Evolutionary conservation across 2,113 vertebrate genomes (phyloP).

Genomic region (Cyanocitta stelleri): DNA sequence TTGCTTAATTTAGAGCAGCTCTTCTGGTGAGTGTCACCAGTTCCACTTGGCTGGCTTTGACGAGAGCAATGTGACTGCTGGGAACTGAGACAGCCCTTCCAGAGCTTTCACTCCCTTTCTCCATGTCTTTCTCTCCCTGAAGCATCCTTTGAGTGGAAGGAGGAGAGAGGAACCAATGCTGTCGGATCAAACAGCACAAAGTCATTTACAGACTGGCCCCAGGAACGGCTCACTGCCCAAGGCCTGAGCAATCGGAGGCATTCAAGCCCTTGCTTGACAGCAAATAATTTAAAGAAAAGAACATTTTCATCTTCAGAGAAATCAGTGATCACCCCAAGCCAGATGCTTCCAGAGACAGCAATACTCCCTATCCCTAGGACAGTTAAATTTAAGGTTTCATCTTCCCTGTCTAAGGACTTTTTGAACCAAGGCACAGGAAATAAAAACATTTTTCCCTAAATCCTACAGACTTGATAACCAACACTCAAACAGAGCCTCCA

Average conservation of each 20-base stretch:
- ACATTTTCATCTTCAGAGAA: background rate
- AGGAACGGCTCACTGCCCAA: background rate
- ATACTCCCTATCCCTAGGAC: background rate
- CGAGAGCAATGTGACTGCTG: background rate
- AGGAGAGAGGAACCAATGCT: background rate
- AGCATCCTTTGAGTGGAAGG: background rate
- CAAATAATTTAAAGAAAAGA: constrained; percentile 7
- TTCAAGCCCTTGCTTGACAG: background rate
- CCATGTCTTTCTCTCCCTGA: background rate
- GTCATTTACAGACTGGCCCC: background rate
- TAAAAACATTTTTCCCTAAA: background rate
- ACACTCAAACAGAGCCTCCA: background rate
- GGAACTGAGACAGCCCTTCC: constrained; percentile 6
- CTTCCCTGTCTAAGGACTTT: background rate
- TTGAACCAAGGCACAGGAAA: background rate
- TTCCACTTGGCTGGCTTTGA: constrained; percentile 48
- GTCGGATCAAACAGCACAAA: background rate
- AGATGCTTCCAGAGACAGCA: background rate
- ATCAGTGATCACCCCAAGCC: background rate
- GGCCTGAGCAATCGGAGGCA: background rate
- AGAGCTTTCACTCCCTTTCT: background rate
- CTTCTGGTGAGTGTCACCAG: constrained; percentile 9
- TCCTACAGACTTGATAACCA: background rate
- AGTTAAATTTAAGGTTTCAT: background rate
- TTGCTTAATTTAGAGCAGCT: constrained; percentile 28